Base-by-base conservation (phyloP, 2,888 invertebrate species). In the Andrena bucephala region DNA sequence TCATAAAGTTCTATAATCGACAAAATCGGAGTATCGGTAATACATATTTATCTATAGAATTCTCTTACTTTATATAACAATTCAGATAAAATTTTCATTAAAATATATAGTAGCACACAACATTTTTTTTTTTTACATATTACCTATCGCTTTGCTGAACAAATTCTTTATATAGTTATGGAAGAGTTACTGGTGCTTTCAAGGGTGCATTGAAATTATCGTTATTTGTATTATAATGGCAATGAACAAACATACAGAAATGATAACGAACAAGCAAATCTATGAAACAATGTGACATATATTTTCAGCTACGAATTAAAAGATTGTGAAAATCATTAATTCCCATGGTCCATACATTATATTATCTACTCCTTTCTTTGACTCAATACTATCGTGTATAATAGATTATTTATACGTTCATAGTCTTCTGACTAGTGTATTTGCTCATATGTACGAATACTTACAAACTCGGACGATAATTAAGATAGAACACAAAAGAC, bases 11-110 rank as follows among this genome's bases (percentile, higher is more conserved):
- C 42, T 78, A 73, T 76, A 57, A 76, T 65, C 70, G 36, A 77
- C 31, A 70, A 60, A 65, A 66, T 60, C 31, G 24, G 31, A 66
- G 20, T 73, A 67, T 52, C 57, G 63, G 60, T 74, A 65, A 72
- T 72, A 78, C 63, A 70, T 67, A 59, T 84, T 54, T 71, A 10
- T 77, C 72, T 72, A 27, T 59, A 77, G 20, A 59, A 57, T 72
- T 31, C 60, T 36, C 76, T 78, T 77, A 76, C 54, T 42, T 52
- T 73, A 31, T 72, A 63, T 78, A 85, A 83, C 85, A 78, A 50
- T 73, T 29, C 16, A 73, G 62, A 83, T 86, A 83, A 83, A 86
- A 54, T 76, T 79, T 54, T 75, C 65, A 84, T 66, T 86, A 82
- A 84, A 84, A 84, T 86, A 80, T 79, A 81, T 36, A 69, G 20